Evolutionary conservation across 2,888 invertebrate genomes (phyloP), one percentile per base, ranked within the genome.

Genomic region (Yponomeuta evonymella): DNA sequence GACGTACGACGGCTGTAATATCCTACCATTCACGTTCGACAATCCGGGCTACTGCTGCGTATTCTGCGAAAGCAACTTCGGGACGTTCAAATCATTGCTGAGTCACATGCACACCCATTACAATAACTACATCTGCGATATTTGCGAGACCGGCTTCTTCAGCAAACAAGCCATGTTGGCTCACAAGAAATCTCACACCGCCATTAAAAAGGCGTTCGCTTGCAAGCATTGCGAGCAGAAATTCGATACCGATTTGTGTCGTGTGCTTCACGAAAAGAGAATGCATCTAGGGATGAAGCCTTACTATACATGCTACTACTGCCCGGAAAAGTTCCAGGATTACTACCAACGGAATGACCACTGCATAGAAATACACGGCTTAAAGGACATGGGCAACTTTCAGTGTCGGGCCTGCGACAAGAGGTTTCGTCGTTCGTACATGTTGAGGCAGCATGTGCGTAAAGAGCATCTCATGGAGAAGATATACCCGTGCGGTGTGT

Each of bases 271-370:
- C 51, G 58, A 43, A 43, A 66, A 33, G 23, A 11, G 70, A 30
- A 33, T 36, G 10, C 70, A 70, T 15, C 29, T 70, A 1, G 58
- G 58, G 10, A 43, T 8, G 43, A 43, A 43, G 43, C 43, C 43
- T 43, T 43, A 43, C 43, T 43, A 72, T 33, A 30, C 30, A 10
- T 93, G 93, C 71, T 86, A 88, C 72, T 76, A 86, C 70, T 93
- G 92, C 65, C 86, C 87, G 0, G 90, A 89, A 72, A 84, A 81
- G n/a, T 94, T 94, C 73, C 79, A 83, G 1, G 82, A 82, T 48
- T 78, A 82, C 0, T 76, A 81, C 0, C 83, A 83, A 70, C 73
- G 87, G 9, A 77, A 75, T 8, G 76, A 81, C 72, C 88, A 88
- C 70, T 75, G 81, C 74, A 82, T 81, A 36, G 77, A 80, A 0